These are phyloP conservation scores for Dicyrtomina minuta DNA, from an alignment of 2,888 invertebrate genomes.

Conservation along the genomic window DNA sequence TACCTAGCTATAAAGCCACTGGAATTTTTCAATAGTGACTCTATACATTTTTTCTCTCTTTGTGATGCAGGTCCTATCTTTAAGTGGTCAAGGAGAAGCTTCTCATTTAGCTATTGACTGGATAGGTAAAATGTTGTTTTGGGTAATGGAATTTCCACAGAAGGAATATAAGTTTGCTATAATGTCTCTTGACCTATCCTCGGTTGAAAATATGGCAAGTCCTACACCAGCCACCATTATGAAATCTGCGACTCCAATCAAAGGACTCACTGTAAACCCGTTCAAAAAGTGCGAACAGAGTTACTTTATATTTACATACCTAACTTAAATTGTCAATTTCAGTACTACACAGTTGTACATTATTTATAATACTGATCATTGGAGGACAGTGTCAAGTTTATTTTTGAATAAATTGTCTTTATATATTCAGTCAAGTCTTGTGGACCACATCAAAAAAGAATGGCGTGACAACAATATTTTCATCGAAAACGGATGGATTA, in stretches of 20 bases:
- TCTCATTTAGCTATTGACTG: constrained; percentile 74
- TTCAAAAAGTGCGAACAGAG: constrained; percentile 63
- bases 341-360: no score
- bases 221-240: constrained; percentile 49
- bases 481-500: constrained; percentile 57
- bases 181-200: constrained; percentile 43
- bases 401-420: no score
- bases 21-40: no score
- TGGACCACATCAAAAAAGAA: constrained; percentile 72
- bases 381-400: no score
- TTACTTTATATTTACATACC: not conserved
- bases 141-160: constrained; percentile 63
- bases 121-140: constrained; percentile 81
- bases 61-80: constrained; percentile 19
- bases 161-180: constrained; percentile 58
- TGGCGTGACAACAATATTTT: constrained; percentile 66
- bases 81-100: constrained; percentile 35
- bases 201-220: constrained; percentile 16
- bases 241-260: constrained; percentile 59
- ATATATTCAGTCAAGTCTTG: constrained; percentile 67
- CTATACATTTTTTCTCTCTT: no score
- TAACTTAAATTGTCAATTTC: constrained; percentile 1
- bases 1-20: not conserved
- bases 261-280: constrained; percentile 73
- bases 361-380: no score